These are phyloP conservation scores for Eulacestoma nigropectus DNA, from an alignment of 2,113 vertebrate genomes.

Conservation along the genomic window DNA sequence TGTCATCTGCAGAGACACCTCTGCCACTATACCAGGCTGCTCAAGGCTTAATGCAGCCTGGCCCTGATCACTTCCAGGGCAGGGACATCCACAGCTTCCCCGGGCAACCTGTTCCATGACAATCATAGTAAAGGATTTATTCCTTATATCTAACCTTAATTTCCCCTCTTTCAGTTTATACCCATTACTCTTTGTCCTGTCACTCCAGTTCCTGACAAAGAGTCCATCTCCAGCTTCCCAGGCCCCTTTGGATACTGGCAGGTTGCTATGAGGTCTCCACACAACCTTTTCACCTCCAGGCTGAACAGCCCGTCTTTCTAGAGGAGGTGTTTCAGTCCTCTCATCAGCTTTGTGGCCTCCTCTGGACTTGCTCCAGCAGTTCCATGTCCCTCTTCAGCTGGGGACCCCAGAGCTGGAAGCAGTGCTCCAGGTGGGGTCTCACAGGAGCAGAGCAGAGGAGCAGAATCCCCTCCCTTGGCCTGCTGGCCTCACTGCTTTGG, in stretches of 20 bases:
- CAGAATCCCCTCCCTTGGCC: neutral
- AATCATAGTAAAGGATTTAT: neutral
- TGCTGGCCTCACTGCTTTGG: accelerated
- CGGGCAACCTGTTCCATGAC: neutral
- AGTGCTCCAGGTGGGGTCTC: neutral
- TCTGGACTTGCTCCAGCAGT: neutral
- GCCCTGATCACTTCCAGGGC: neutral
- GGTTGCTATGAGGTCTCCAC: neutral
- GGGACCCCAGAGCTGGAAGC: neutral
- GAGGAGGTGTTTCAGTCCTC: accelerated
- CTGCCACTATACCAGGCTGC: too few species aligned
- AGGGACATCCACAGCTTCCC: neutral
- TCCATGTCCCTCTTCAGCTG: neutral
- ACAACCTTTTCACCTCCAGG: neutral
- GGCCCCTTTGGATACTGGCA: accelerated
- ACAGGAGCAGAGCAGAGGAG: accelerated
- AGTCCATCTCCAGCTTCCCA: neutral
- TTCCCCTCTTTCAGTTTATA: neutral
- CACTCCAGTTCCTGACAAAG: neutral
- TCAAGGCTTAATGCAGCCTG: neutral
- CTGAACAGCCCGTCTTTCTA: neutral
- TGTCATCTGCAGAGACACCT: neutral
- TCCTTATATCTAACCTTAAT: neutral
- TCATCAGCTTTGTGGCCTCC: neutral
- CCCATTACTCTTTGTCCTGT: neutral